These are phyloP conservation scores for Dendrolimus punctatus DNA, from an alignment of 1,140 invertebrate genomes.

Conservation along the genomic window DNA sequence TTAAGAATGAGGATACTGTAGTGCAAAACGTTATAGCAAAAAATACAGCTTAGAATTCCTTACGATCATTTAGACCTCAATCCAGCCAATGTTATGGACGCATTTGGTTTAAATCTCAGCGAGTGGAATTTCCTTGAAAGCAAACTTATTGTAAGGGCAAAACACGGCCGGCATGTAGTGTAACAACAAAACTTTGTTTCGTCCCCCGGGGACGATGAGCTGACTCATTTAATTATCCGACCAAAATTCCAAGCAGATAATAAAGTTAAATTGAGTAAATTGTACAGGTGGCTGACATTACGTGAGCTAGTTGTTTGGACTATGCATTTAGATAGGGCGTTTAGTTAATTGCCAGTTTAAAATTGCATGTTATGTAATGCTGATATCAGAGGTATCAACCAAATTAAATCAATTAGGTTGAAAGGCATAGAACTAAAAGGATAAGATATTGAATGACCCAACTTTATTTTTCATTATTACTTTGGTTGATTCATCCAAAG, in stretches of 20 bases:
- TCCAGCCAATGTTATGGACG: too few species aligned
- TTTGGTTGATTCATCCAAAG: too few species aligned
- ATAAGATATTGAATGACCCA: too few species aligned
- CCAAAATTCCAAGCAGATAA: conserved; percentile 33
- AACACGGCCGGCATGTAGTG: conserved; percentile 2
- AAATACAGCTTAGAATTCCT: too few species aligned
- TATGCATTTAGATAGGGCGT: conserved; percentile 20
- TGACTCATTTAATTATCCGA: conserved; percentile 29
- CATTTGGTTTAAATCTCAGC: background rate
- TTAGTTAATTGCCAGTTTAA: conserved; percentile 27
- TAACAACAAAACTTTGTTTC: conserved; percentile 15
- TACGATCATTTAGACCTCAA: too few species aligned
- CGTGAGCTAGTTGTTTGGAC: conserved; percentile 17
- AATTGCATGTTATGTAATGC: conserved; percentile 4
- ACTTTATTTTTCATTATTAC: too few species aligned
- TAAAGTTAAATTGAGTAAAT: conserved; percentile 47
- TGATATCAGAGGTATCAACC: too few species aligned
- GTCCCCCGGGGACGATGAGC: conserved; percentile 10
- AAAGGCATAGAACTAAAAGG: too few species aligned
- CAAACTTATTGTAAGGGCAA: background rate
- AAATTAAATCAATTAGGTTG: too few species aligned
- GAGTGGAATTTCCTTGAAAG: background rate
- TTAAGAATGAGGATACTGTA: too few species aligned
- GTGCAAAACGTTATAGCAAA: too few species aligned
- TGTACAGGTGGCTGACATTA: conserved; percentile 35